Conservation (phyloP, 2,113 vertebrate species). For the Chroicocephalus ridibundus region DNA sequence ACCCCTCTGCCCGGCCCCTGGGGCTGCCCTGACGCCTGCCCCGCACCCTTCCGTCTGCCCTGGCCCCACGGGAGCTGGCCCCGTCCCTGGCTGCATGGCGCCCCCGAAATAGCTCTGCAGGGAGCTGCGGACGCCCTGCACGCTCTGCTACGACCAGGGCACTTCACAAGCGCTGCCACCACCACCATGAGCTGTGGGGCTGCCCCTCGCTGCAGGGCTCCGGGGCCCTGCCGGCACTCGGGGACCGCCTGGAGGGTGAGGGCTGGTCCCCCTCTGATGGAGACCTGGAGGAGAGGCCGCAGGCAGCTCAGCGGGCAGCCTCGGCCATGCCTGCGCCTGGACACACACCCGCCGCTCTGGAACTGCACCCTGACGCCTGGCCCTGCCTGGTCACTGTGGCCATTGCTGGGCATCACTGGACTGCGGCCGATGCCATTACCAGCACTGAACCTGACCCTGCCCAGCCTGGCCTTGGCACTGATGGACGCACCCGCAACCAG, state of each 20-base stretch:
- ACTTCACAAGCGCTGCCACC: rapidly evolving
- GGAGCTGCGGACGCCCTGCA: neutral
- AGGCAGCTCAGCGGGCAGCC: rapidly evolving
- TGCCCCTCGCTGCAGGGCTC: neutral
- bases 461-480: neutral
- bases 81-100: neutral
- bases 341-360: neutral
- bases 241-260: rapidly evolving
- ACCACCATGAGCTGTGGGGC: neutral
- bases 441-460: rapidly evolving
- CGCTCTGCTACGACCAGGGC: rapidly evolving
- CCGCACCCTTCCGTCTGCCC: neutral
- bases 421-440: rapidly evolving
- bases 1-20: neutral
- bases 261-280: neutral
- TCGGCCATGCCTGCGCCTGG: neutral
- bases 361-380: neutral
- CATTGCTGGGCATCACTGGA: neutral
- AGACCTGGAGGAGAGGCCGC: neutral
- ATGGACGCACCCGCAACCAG: rapidly evolving
- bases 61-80: neutral
- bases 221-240: neutral
- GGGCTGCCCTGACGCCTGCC: neutral
- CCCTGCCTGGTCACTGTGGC: neutral
- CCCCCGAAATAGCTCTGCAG: rapidly evolving